Evolutionary conservation across 2,797 vertebrate genomes (phyloP), one percentile per base, ranked within the genome.

Genomic region (Tragelaphus oryx): DNA sequence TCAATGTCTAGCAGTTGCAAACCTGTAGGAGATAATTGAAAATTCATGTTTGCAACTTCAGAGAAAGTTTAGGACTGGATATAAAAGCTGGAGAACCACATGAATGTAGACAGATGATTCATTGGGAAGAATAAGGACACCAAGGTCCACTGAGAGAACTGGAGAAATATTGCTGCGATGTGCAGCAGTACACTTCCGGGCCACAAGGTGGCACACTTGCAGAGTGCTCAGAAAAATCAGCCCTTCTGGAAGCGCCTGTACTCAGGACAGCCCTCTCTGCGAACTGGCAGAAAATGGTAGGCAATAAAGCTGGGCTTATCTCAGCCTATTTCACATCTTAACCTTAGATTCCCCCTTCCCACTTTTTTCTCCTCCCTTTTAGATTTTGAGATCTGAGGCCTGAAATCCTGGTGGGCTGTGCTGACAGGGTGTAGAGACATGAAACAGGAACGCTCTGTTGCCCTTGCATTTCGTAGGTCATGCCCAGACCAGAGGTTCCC

Each of bases 141-240:
- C 80, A 50, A 24, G n/a, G 37, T 44, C 79, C 11, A 2, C 10
- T 1, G 14, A 60, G 76, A 33, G 30, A 44, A 18, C 71, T 44
- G 3, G 12, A 60, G 68, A 60, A 71, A 26, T 3, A 13, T 1
- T 22, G 41, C 41, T 2, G 22, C 20, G 28, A 57, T 28, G 52
- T 0, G 6, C 81, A 50, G 71, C 92, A 83, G 65, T 86, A 76
- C 59, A 16, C 8, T 1, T 71, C 6, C 44, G 11, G 10, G 82
- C 87, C 96, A 96, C 94, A 44, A 33, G 89, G 83, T 71, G 97
- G 95, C 93, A 28, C 9, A 30, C 62, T 26, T 50, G 52, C 6
- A 3, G 85, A 85, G 18, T 5, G 60, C 59, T 33, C 52, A 41
- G 93, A 84, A 90, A 91, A 80, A 28, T 16, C 14, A 13, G 76